A percentile compares a stretch with the other conserved stretches of the same genome.
These are phyloP conservation scores for Scaptomyza montana DNA, from an alignment of 1,140 invertebrate species.

Conservation along the genomic window DNA sequence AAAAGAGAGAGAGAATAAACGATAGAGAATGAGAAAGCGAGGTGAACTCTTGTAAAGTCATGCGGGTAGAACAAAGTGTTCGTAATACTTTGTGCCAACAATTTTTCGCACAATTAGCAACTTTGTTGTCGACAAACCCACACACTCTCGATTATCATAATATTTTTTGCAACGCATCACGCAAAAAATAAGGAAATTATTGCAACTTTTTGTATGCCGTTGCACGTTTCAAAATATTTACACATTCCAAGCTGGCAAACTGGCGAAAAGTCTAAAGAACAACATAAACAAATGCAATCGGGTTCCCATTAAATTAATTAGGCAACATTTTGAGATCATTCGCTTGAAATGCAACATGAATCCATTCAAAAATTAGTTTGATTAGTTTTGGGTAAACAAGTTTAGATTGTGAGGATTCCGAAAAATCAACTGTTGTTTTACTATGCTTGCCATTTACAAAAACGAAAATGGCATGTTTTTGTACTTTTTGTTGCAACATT, in stretches of 20 bases:
- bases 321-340: constrained; percentile 4
- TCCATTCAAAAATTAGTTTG: background rate
- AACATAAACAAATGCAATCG: constrained; percentile 15
- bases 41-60: constrained; percentile 13
- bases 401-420: too few relatives aligned
- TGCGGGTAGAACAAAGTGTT: constrained; percentile 44
- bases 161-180: constrained; percentile 19
- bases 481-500: too few relatives aligned
- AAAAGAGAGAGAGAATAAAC: background rate
- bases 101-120: constrained; percentile 65
- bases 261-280: constrained; percentile 28
- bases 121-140: constrained; percentile 36
- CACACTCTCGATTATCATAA: constrained; percentile 45
- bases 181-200: constrained; percentile 15
- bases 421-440: too few relatives aligned
- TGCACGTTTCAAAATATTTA: constrained; percentile 46
- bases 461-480: too few relatives aligned
- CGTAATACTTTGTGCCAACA: constrained; percentile 49
- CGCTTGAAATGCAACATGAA: background rate
- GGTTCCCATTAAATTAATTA: constrained; percentile 19
- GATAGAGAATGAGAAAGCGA: constrained; percentile 8
- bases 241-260: constrained; percentile 1
- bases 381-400: too few relatives aligned
- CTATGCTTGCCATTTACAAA: too few relatives aligned
- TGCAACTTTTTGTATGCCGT: constrained; percentile 34